Percentiles rank a stretch among this genome's conserved stretches.
Conservation (phyloP, 2,113 vertebrate species). For the Menidia beryllina region DNA sequence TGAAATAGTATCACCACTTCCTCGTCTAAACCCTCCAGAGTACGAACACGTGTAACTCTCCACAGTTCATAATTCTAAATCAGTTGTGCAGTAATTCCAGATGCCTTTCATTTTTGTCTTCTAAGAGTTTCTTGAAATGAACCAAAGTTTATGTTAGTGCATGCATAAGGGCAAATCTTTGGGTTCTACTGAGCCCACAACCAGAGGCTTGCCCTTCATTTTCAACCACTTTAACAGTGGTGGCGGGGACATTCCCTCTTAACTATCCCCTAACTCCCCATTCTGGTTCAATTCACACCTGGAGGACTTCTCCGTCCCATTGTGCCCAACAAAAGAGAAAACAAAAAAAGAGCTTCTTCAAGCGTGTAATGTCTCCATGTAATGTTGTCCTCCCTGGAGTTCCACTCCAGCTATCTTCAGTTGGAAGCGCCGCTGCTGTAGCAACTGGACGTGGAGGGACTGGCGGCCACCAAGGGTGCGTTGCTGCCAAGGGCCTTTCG, state of each 20-base stretch:
- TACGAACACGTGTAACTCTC: constrained; percentile 32
- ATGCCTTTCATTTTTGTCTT: constrained; percentile 47
- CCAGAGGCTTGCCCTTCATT: constrained; percentile 43
- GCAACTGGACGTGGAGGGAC: constrained; percentile 90
- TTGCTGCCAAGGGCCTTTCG: constrained; percentile 90
- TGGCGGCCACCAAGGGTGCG: constrained; percentile 82
- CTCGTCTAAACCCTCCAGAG: constrained; percentile 41
- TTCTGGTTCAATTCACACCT: constrained; percentile 53
- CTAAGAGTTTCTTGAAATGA: constrained; percentile 46
- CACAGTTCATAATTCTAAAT: constrained; percentile 25
- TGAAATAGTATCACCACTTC: constrained; percentile 40
- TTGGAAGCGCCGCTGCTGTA: constrained; percentile 93
- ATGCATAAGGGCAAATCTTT: constrained; percentile 71
- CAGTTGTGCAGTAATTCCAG: constrained; percentile 65
- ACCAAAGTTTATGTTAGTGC: constrained; percentile 62
- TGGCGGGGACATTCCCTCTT: constrained; percentile 31
- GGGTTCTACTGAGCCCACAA: constrained; percentile 68
- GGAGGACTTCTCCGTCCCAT: constrained; percentile 25
- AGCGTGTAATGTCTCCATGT: constrained; percentile 24
- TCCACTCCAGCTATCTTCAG: constrained; percentile 72
- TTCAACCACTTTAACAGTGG: constrained; percentile 37
- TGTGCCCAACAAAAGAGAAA: constrained; percentile 35
- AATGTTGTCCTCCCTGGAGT: constrained; percentile 22
- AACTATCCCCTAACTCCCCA: constrained; percentile 7
- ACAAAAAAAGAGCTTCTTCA: constrained; percentile 31